phyloP scores from a whole-genome alignment of 2,888 invertebrate genomes.

The Ceratothoa steindachneri region DNA sequence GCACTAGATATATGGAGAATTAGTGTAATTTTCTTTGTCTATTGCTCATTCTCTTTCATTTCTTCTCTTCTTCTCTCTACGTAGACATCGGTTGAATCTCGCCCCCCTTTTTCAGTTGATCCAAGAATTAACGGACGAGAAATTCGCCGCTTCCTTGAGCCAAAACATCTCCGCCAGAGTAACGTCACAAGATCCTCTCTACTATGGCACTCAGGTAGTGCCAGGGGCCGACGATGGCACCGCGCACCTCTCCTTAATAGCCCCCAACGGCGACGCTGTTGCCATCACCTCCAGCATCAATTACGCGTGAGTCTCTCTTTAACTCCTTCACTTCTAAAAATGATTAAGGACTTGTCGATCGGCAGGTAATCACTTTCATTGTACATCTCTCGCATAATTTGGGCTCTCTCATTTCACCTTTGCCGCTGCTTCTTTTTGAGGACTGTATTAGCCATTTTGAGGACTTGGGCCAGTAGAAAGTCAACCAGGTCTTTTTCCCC shows the following conservation, averaged over 20 bases:
- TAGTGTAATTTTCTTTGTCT: not conserved
- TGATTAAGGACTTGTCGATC: no score
- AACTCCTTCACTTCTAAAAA: no score
- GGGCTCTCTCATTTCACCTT: no score
- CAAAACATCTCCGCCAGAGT: slow-evolving; percentile 62
- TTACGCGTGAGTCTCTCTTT: slow-evolving; percentile 55
- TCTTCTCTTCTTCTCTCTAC: not conserved
- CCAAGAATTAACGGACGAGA: slow-evolving; percentile 62
- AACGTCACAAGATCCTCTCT: slow-evolving; percentile 58
- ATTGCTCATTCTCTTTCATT: not conserved
- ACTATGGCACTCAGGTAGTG: slow-evolving; percentile 65
- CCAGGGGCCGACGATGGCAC: slow-evolving; percentile 63
- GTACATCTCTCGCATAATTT: no score
- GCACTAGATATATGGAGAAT: no score
- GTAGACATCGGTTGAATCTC: no score
- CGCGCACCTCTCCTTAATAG: slow-evolving; percentile 79
- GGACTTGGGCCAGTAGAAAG: no score
- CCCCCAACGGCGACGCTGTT: slow-evolving; percentile 83
- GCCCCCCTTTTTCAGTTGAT: no score
- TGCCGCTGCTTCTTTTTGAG: no score
- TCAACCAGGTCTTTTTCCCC: no score
- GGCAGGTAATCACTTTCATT: no score
- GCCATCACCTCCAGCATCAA: slow-evolving; percentile 89
- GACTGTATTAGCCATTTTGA: no score
- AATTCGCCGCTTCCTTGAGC: slow-evolving; percentile 62